phyloP scores from a whole-genome alignment of 2,797 vertebrate species.

The Sitta carolinensis region DNA sequence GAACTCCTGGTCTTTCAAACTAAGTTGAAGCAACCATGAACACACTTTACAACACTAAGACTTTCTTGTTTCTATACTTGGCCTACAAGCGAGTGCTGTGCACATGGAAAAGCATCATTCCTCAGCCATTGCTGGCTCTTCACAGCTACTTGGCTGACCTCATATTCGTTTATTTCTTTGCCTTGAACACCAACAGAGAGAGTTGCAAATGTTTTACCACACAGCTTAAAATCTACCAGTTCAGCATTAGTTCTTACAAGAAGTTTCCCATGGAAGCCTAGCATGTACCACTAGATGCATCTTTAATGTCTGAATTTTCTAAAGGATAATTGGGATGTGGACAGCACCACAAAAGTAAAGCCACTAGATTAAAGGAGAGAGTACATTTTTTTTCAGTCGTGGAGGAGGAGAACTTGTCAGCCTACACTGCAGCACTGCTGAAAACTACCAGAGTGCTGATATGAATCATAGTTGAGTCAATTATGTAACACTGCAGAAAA shows the following conservation, averaged over 20 bases:
- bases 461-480: constrained; percentile 25
- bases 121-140: background rate
- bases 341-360: background rate
- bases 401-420: background rate
- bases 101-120: background rate
- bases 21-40: background rate
- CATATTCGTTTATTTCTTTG: background rate
- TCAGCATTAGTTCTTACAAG: background rate
- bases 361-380: background rate
- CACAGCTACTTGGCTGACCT: background rate
- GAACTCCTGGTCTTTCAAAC: background rate
- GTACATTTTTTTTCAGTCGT: accelerated
- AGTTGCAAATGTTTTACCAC: background rate
- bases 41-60: background rate
- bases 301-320: background rate
- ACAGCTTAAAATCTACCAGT: background rate
- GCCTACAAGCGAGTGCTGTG: background rate
- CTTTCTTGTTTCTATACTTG: background rate
- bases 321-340: background rate
- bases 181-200: background rate
- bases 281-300: background rate
- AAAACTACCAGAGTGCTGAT: background rate
- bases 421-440: constrained; percentile 18
- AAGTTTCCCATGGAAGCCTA: background rate
- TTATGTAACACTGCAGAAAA: constrained; percentile 38